Evolutionary conservation across 2,888 invertebrate species (phyloP).

Genomic region (Pyrgus malvae): DNA sequence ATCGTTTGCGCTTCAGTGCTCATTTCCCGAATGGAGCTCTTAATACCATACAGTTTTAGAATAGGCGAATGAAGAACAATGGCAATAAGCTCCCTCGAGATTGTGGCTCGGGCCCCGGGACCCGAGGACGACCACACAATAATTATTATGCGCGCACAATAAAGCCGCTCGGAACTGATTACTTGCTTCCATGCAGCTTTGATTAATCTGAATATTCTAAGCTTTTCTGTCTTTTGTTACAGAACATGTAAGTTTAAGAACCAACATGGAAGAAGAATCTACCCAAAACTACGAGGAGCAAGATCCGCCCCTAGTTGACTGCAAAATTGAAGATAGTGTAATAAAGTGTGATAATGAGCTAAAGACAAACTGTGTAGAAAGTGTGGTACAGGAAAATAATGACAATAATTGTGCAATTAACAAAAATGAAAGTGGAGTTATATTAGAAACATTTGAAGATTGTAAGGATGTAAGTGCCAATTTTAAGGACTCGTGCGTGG

Average conservation of each 20-base stretch:
- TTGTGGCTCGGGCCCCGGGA: slow-evolving; percentile 46
- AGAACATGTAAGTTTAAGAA: slow-evolving; percentile 70
- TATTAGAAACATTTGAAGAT: slow-evolving; percentile 46
- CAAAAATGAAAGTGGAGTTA: slow-evolving; percentile 55
- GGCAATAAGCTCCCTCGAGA: slow-evolving; percentile 57
- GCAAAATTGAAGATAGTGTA: slow-evolving; percentile 43
- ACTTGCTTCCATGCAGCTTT: slow-evolving; percentile 37
- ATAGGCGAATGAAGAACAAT: slow-evolving; percentile 53
- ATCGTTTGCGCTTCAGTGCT: neutral
- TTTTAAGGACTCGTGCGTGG: slow-evolving; percentile 53
- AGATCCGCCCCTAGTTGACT: slow-evolving; percentile 42
- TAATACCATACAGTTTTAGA: slow-evolving; percentile 35
- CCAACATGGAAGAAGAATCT: slow-evolving; percentile 65
- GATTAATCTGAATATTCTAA: slow-evolving; percentile 19
- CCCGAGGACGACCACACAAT: slow-evolving; percentile 49
- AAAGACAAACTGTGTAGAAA: slow-evolving; percentile 41
- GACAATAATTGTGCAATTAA: slow-evolving; percentile 43
- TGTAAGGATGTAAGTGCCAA: slow-evolving; percentile 41
- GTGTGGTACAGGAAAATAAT: slow-evolving; percentile 41
- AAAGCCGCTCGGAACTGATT: slow-evolving; percentile 53
- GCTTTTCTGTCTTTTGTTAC: slow-evolving; percentile 55
- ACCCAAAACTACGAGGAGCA: slow-evolving; percentile 45
- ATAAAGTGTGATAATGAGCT: slow-evolving; percentile 38
- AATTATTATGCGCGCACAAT: slow-evolving; percentile 45
- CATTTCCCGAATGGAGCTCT: slow-evolving; percentile 1